Evolutionary conservation across 2,888 invertebrate genomes (phyloP).

Genomic region (Apocheima hispidaria): DNA sequence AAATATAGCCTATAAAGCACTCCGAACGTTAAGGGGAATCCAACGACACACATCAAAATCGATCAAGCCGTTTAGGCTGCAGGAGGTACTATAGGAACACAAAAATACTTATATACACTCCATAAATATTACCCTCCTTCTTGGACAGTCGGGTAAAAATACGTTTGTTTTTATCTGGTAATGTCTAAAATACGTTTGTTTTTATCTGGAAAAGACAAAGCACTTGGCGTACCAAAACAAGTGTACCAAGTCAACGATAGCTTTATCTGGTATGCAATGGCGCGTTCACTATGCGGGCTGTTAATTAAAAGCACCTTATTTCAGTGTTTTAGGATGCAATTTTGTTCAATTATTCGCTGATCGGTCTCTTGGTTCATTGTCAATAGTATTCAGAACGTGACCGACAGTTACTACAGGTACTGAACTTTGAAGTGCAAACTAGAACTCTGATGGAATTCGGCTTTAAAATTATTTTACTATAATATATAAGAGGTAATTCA

Average conservation of each 20-base stretch:
- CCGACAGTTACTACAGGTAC: conserved; percentile 64
- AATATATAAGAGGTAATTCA: neutral
- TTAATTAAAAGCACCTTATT: conserved; percentile 42
- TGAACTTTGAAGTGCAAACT: conserved; percentile 45
- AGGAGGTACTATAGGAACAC: too few species aligned
- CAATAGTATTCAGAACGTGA: conserved; percentile 76
- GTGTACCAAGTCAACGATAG: conserved; percentile 70
- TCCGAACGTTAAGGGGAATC: too few species aligned
- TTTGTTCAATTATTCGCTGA: conserved; percentile 33
- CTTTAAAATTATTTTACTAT: too few species aligned
- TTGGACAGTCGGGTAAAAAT: too few species aligned
- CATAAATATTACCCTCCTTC: too few species aligned
- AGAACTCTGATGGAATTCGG: neutral
- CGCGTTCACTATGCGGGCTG: conserved; percentile 79
- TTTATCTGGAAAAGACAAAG: conserved; percentile 37
- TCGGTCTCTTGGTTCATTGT: conserved; percentile 61
- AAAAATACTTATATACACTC: too few species aligned
- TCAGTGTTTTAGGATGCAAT: conserved; percentile 35
- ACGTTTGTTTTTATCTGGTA: conserved; percentile 33
- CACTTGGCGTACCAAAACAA: conserved; percentile 65
- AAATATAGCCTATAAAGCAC: too few species aligned
- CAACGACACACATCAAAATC: too few species aligned
- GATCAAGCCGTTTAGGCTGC: too few species aligned
- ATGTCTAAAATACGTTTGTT: conserved; percentile 28
- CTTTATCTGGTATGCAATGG: conserved; percentile 60